These are phyloP conservation scores for Cylindroiulus punctatus DNA, from an alignment of 2,888 invertebrate genomes.

Conservation along the genomic window DNA sequence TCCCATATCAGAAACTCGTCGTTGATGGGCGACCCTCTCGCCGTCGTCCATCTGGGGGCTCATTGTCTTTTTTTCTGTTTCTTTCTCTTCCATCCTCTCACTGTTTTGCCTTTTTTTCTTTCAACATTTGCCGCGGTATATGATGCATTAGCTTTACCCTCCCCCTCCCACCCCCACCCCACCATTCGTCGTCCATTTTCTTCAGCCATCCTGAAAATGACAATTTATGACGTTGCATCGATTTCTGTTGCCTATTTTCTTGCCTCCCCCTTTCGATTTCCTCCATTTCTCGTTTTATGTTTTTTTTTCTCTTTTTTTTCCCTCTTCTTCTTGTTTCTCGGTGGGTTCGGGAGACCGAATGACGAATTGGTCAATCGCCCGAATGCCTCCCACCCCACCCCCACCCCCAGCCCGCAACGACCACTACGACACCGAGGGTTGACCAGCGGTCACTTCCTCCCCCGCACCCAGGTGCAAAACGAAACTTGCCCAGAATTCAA, in stretches of 20 bases:
- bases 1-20: no score
- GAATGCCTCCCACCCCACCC: not conserved
- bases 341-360: not conserved
- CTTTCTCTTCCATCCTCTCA: not conserved
- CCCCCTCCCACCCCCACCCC: not conserved
- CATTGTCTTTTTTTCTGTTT: not conserved
- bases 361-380: not conserved
- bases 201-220: not conserved
- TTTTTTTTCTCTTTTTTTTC: no score
- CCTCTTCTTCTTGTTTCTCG: not conserved
- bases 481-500: not conserved
- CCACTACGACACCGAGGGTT: not conserved
- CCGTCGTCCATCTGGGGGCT: no score
- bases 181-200: not conserved
- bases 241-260: constrained; percentile 1
- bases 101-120: not conserved
- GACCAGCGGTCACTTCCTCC: not conserved
- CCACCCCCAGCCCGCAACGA: not conserved
- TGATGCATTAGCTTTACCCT: not conserved
- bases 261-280: not conserved
- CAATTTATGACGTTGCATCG: constrained; percentile 17
- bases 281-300: constrained; percentile 3
- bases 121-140: not conserved
- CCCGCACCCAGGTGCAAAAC: not conserved
- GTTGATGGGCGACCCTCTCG: not conserved